Conservation (phyloP, 2,888 invertebrate species). For the Busseola fusca region DNA sequence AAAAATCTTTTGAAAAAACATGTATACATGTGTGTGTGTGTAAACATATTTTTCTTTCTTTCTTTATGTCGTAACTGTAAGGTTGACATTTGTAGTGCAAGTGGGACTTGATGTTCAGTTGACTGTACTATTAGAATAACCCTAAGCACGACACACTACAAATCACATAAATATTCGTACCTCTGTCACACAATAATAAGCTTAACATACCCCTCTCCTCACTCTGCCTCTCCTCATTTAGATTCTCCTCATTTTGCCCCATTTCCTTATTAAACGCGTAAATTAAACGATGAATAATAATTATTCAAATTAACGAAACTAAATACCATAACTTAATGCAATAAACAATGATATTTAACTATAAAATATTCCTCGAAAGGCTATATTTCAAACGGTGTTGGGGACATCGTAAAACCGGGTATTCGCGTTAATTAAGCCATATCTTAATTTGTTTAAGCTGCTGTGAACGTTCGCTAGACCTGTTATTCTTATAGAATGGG, state of each 20-base stretch:
- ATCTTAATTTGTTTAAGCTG: slow-evolving; percentile 57
- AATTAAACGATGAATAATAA: slow-evolving; percentile 59
- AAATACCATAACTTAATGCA: slow-evolving; percentile 48
- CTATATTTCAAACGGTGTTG: slow-evolving; percentile 48
- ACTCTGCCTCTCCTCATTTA: slow-evolving; percentile 21
- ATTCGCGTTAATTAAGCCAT: slow-evolving; percentile 58
- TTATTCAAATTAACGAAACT: slow-evolving; percentile 60
- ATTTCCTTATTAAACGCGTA: slow-evolving; percentile 52
- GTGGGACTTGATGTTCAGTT: too few relatives aligned
- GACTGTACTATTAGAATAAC: not conserved
- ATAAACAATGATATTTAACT: slow-evolving; percentile 60
- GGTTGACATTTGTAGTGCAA: not conserved
- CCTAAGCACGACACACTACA: not conserved
- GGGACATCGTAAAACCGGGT: slow-evolving; percentile 47
- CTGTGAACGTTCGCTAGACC: slow-evolving; percentile 34
- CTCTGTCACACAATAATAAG: not conserved
- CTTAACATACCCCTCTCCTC: slow-evolving; percentile 26
- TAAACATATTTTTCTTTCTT: not conserved
- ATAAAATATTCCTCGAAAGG: slow-evolving; percentile 59
- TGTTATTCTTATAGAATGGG: slow-evolving; percentile 29
- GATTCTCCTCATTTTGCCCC: slow-evolving; percentile 35
- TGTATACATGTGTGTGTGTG: not conserved
- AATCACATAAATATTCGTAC: not conserved
- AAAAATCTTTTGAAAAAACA: too few relatives aligned
- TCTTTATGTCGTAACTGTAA: not conserved